Base-by-base conservation (phyloP, 2,888 invertebrate genomes). In the Pollenia amentaria region DNA sequence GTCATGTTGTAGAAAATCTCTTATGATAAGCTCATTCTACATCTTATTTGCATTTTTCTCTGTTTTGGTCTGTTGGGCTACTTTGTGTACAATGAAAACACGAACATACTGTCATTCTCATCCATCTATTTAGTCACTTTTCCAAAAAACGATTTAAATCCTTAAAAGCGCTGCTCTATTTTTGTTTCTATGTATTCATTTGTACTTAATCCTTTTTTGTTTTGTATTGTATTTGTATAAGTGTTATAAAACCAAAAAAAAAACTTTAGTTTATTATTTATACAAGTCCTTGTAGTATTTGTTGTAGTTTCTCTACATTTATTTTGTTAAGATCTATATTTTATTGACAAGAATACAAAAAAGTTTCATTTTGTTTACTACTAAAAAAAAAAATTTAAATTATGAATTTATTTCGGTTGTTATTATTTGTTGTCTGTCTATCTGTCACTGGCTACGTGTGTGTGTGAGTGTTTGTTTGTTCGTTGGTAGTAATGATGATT, bases 341-440 rank as follows among this genome's bases (percentile, higher is more conserved):
- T 79, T 84, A 77, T 83, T 78, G 78, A 78, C 55, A 69, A 48
- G 46, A 42, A 70, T 12, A 72, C 29, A 65, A 69, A 64, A 51
- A 29, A 29, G 18, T 38, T 62, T 48, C 14, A 29, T 65, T 55
- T 46, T 48, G 46, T 77, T 65, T 73, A 53, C 57, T 53, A 67
- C 48, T 29, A 12, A 69, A 73, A 65, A 89, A 90, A 89, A 89
- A 89, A 29, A 29, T 29, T 29, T 87, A 88, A 88, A 89, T 88
- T 86, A 88, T 89, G 90, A 90, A 84, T 90, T 65, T 80, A 73
- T 72, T 80, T 80, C 65, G 7, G 57, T 40, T 38, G 60, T 7
- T 60, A 29, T 29, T 29, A 29, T 29, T 29, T 6, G 29, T 29
- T 29, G 29, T 29, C 29, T 29, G 29, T 29, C 55, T 77, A 42